Evolutionary conservation across 2,888 invertebrate genomes (phyloP).

Genomic region (Colostygia pectinataria): DNA sequence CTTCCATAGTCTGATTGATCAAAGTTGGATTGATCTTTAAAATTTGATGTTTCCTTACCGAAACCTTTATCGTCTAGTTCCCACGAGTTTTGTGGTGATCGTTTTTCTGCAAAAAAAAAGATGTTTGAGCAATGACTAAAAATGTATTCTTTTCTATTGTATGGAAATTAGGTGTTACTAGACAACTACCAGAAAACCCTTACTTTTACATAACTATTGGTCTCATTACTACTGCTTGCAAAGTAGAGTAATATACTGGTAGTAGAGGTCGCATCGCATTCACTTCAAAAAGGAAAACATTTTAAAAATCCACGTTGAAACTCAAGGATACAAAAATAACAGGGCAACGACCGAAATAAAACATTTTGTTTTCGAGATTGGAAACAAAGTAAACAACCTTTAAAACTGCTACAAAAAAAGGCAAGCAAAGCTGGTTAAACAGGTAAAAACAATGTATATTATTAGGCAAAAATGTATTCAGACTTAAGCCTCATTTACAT

Average conservation of each 20-base stretch:
- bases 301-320: background rate
- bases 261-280: too few species aligned
- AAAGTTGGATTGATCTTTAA: slow-evolving; percentile 11
- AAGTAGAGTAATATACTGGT: too few species aligned
- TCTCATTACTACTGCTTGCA: too few species aligned
- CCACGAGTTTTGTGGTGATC: slow-evolving; percentile 18
- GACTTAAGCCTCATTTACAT: too few species aligned
- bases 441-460: background rate
- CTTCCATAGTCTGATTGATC: background rate
- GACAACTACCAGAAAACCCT: too few species aligned
- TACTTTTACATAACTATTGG: too few species aligned
- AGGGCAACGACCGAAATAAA: slow-evolving; percentile 1
- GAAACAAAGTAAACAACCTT: background rate
- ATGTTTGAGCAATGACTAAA: too few species aligned
- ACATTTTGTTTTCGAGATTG: background rate
- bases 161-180: too few species aligned
- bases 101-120: slow-evolving; percentile 26
- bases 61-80: slow-evolving; percentile 13
- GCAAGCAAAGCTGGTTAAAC: background rate
- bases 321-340: background rate
- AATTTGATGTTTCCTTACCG: slow-evolving; percentile 9
- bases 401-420: background rate
- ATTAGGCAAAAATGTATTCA: too few species aligned
- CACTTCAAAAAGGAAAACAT: too few species aligned
- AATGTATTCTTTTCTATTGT: too few species aligned